Evolutionary conservation across 2,888 invertebrate species (phyloP), one percentile per base, ranked within the genome.

Genomic region (Agriotes lineatus): DNA sequence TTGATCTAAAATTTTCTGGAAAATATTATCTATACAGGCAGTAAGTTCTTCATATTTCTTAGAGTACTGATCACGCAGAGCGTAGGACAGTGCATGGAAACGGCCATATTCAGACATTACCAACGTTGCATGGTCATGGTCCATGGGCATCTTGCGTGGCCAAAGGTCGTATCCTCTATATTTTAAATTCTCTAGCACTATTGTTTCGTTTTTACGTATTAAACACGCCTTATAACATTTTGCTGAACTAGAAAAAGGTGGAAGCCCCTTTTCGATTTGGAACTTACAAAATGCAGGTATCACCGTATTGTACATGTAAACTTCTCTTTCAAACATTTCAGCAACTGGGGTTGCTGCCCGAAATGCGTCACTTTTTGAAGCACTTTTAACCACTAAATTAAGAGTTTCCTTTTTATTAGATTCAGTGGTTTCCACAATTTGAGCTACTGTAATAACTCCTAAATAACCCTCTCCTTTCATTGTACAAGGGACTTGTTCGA

Each of bases 101-200:
- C 74, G 75, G 0, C 74, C 80, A 33, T 79, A 75, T 35, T 77
- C 75, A 19, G 70, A 70, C 19, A 81, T 58, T 14, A 79, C 75
- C n/a, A 79, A 45, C 20, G 66, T 70, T 1, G 78, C 67, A 54
- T 80, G 80, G 14, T 75, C 64, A 4, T 75, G 71, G 64, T 78
- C 74, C 72, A 80, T 72, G 6, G 75, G 72, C 19, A 59, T 60
- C 25, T 73, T 75, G 5, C 72, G 61, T 67, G 76, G 67, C 48
- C 70, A 72, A 44, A 79, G 10, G 9, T 62, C 52, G 59, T 72
- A 80, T 2, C 77, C 78, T 6, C 56, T 12, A 5, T 39, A 19
- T 57, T 74, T 79, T 39, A 78, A 56, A 63, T 80, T 76, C 65
- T 77, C 76, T 64, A 80, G 63, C 10, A 78, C 68, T 0, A 80